Conservation (phyloP, 2,888 invertebrate genomes). For the Tetrapedia diversipes region DNA sequence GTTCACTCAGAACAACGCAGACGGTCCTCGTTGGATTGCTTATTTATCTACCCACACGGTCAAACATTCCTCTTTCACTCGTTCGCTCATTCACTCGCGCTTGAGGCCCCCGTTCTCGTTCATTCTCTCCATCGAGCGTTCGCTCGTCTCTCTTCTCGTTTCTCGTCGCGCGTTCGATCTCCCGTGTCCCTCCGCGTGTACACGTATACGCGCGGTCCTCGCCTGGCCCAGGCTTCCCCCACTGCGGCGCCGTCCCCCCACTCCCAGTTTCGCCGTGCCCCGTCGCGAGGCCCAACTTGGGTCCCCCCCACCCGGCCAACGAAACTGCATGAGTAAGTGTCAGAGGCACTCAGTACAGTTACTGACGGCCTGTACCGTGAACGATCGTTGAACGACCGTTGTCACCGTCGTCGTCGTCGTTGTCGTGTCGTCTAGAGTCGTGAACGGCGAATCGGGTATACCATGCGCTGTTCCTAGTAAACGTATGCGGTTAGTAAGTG, state of each 20-base stretch:
- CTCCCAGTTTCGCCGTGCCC: conserved; percentile 48
- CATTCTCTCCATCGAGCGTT: conserved; percentile 2
- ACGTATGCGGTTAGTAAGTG: conserved; percentile 68
- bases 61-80: conserved; percentile 28
- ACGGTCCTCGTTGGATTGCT: too few relatives aligned
- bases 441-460: too few relatives aligned
- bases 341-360: conserved; percentile 78
- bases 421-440: conserved; percentile 33
- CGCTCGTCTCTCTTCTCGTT: background rate
- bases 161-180: conserved; percentile 6
- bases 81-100: conserved; percentile 37
- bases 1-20: too few relatives aligned
- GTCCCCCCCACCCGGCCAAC: conserved; percentile 66
- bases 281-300: conserved; percentile 60
- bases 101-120: background rate
- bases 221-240: conserved; percentile 27
- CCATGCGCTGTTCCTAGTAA: conserved; percentile 64
- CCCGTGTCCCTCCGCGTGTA: conserved; percentile 4
- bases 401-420: conserved; percentile 48
- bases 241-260: conserved; percentile 46
- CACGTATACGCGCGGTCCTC: background rate
- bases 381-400: conserved; percentile 63
- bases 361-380: conserved; percentile 76
- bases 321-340: conserved; percentile 74
- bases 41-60: conserved; percentile 13